Evolutionary conservation across 1,140 invertebrate species (phyloP), one percentile per base, ranked within the genome.

Genomic region (Eueides isabella): DNA sequence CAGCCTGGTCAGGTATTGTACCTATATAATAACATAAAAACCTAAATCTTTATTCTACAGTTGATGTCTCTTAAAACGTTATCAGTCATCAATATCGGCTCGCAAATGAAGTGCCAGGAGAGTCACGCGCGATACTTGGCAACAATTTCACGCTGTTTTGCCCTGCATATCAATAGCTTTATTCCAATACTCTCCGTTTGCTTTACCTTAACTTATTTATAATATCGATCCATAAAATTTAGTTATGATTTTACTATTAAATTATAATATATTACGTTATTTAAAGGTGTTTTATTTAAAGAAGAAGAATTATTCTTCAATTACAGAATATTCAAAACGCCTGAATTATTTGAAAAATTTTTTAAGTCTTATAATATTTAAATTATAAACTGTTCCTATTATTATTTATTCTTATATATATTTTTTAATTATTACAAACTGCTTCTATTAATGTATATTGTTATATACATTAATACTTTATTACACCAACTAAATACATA

Each of bases 21-120:
- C 2, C 9, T 55, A 26, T 55, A 23, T 55, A 26, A 23, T 55
- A 55, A 12, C n/a, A 55, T 7, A 55, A 55, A 44, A 19, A 44
- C n/a, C n/a, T 23, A 26, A 26, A 55, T 11, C 6, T 19, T 23
- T 26, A 55, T 26, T 26, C 19, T 55, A 55, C 5, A 26, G 7
- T 55, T 26, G 9, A 55, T 26, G 48, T 26, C 48, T 26, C 19
- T 55, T 30, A 62, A 29, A 64, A 71, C 30, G 61, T 67, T 72
- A 78, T 78, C 69, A 61, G 75, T 76, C 75, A 79, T 79, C 74
- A 75, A 75, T 78, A 82, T 78, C 67, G 65, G 72, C 48, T 75
- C 76, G 7, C 23, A 67, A 74, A 67, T 67, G 38, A 75, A 67
- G 44, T 70, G 38, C 73, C 63, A 64, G 44, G 67, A 44, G 73